Evolutionary conservation across 1,140 invertebrate species (phyloP).

Genomic region (Macrobrachium nipponense): DNA sequence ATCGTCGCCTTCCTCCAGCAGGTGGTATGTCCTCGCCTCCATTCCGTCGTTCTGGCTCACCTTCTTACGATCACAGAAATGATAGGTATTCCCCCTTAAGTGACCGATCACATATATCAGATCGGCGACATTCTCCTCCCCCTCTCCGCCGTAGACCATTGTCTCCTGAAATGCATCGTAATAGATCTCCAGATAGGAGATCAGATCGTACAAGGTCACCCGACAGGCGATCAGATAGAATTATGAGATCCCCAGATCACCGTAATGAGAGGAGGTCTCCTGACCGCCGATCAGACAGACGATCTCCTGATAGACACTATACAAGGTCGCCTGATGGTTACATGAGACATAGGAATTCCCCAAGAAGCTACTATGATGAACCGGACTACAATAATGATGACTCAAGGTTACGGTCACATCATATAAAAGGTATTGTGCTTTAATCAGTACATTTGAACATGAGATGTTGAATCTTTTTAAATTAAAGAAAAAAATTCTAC

Average conservation of each 20-base stretch:
- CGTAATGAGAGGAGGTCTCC: constrained; percentile 26
- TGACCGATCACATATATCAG: constrained; percentile 50
- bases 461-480: not conserved
- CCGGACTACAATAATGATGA: constrained; percentile 52
- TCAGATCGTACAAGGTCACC: constrained; percentile 51
- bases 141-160: constrained; percentile 35
- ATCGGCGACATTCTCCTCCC: constrained; percentile 41
- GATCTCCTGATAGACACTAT: constrained; percentile 46
- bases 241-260: constrained; percentile 33
- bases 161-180: constrained; percentile 41
- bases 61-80: constrained; percentile 45
- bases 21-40: constrained; percentile 54
- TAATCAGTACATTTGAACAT: not conserved
- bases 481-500: not conserved
- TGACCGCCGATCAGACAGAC: constrained; percentile 47
- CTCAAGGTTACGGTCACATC: constrained; percentile 44
- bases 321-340: constrained; percentile 53
- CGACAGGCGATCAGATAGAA: constrained; percentile 43
- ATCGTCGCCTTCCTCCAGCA: constrained; percentile 51
- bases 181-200: constrained; percentile 45
- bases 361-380: constrained; percentile 44
- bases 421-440: constrained; percentile 36
- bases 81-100: constrained; percentile 50
- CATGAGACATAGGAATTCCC: constrained; percentile 40
- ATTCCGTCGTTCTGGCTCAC: constrained; percentile 47